Base-by-base conservation (phyloP, 2,113 vertebrate species). In the Pelodiscus sinensis region DNA sequence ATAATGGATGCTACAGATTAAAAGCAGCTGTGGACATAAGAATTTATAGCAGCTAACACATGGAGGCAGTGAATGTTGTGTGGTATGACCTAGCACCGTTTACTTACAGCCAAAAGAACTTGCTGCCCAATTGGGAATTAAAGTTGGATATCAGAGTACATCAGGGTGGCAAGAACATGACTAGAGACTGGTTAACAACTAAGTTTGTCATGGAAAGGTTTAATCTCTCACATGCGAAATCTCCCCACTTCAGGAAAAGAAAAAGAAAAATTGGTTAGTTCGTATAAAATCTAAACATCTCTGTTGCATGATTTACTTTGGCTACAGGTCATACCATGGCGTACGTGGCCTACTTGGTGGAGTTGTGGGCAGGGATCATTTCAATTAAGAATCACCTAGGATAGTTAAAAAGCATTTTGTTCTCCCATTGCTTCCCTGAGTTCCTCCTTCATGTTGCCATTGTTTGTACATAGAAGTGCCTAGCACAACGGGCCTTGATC, bases 281-380 rank as follows among this genome's bases (percentile, higher is more conserved):
- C 14, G 50, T 15, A 0, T 44, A 2, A 38, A 2, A 31, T 31
- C 13, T 29, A n/a, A 51, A 71, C 29, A 6, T 0, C 0, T 0
- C 0, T 10, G 25, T 21, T 1, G 35, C 1, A 29, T 29, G 35
- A 3, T 90, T 51, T 54, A 24, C 19, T 57, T 57, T 58, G 6
- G 35, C 57, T 19, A n/a, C 1, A 68, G 52, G 52, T 58, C 65
- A 68, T 68, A 31, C 65, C 31, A 52, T 3, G 2, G 2, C 6
- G 44, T 44, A 44, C 44, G 5, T 44, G 6, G 44, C 44, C 44
- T 44, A 44, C 44, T 38, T 85, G 38, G 5, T 55, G 75, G 15
- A 1, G 44, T 71, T 52, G 38, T 19, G 90, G 78, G 13, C 56
- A 90, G 78, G 62, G 25, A 8, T 2, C 38, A 1, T 44, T 85